phyloP scores from a whole-genome alignment of 2,888 invertebrate genomes.

The Diloba caeruleocephala region DNA sequence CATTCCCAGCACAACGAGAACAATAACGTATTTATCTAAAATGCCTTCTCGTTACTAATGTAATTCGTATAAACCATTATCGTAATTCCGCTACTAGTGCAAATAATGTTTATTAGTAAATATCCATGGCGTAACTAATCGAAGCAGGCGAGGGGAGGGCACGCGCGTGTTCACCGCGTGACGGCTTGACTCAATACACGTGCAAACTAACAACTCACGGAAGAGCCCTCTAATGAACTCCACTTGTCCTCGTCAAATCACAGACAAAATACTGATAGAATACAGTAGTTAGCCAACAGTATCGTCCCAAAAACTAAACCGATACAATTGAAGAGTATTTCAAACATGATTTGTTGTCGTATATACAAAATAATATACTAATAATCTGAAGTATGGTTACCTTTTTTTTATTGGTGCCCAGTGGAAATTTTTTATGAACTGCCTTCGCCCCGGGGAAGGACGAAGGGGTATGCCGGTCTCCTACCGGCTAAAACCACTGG shows the following conservation, averaged over 20 bases:
- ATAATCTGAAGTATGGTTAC: no score
- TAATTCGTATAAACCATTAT: conserved; percentile 6
- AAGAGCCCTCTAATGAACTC: conserved; percentile 4
- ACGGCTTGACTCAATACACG: conserved; percentile 14
- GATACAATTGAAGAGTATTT: no score
- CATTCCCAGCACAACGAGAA: conserved; percentile 8
- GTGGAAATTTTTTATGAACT: no score
- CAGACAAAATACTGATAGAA: neutral
- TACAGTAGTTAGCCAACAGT: no score
- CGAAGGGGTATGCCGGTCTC: no score
- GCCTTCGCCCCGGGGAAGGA: no score
- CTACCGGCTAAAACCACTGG: no score
- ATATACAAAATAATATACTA: no score
- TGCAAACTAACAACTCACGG: conserved; percentile 13
- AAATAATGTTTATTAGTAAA: conserved; percentile 23
- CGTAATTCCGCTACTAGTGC: conserved; percentile 12
- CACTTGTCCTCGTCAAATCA: neutral
- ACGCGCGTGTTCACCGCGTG: conserved; percentile 2
- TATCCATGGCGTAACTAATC: conserved; percentile 8
- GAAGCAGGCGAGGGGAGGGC: neutral
- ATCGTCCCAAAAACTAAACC: no score
- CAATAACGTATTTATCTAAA: conserved; percentile 17
- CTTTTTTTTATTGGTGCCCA: no score
- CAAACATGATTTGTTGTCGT: no score
- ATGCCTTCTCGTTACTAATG: conserved; percentile 12